Evolutionary conservation across 2,797 vertebrate species (phyloP).

Genomic region (Erpetoichthys calabaricus): DNA sequence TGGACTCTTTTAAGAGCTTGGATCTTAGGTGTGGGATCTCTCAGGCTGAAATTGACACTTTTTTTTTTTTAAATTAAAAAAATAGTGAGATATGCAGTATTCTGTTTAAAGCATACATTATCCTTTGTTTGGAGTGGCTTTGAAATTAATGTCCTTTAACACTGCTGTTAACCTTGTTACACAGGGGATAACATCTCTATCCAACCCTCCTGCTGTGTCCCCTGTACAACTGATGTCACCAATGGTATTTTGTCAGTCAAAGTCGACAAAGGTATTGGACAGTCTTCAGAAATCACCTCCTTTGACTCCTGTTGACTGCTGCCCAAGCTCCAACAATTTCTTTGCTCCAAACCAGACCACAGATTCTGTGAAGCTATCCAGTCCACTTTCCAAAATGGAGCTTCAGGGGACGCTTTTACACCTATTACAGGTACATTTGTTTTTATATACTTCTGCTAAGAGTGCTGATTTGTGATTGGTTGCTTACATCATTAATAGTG

Average conservation of each 20-base stretch:
- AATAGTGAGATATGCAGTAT: too few relatives aligned
- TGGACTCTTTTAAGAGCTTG: too few relatives aligned
- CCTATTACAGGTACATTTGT: conserved; percentile 65
- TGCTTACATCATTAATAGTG: background rate
- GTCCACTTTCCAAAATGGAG: conserved; percentile 57
- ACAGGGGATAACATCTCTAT: too few relatives aligned
- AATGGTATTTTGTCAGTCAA: conserved; percentile 61
- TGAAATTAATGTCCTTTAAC: too few relatives aligned
- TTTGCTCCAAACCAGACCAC: conserved; percentile 31
- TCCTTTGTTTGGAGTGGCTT: too few relatives aligned
- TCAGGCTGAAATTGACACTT: too few relatives aligned
- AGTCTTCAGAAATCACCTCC: background rate
- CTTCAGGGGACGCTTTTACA: conserved; percentile 71
- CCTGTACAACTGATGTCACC: conserved; percentile 71
- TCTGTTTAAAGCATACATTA: too few relatives aligned
- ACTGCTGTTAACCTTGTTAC: too few relatives aligned
- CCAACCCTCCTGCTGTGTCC: conserved; percentile 44
- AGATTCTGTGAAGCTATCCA: conserved; percentile 22
- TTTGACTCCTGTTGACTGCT: conserved; percentile 21
- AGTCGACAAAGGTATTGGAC: conserved; percentile 16
- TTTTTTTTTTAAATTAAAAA: too few relatives aligned
- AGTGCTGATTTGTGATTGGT: background rate
- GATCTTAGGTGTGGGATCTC: too few relatives aligned
- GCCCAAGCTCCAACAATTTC: conserved; percentile 15
- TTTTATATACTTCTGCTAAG: background rate